Evolutionary conservation across 2,888 invertebrate genomes (phyloP), one percentile per base, ranked within the genome.

Genomic region (Yponomeuta cagnagella): DNA sequence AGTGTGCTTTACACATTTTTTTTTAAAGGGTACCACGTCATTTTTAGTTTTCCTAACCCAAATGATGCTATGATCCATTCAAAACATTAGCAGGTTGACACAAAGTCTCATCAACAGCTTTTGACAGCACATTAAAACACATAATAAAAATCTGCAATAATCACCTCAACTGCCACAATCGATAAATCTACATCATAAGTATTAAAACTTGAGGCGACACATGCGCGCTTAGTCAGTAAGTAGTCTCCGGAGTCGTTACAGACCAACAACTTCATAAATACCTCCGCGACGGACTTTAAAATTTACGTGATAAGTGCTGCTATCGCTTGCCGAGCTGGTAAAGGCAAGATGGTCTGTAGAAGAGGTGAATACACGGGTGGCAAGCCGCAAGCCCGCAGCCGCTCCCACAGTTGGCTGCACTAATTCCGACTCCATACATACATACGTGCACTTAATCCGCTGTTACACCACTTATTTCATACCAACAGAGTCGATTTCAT

Each of bases 341-440:
- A 5, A 58, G 52, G 52, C 15, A 58, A 58, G 52, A 15, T 58
- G 52, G 52, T 43, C 67, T 52, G 48, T 30, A 12, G 30, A 48
- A 48, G 65, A 70, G 70, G 65, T 65, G 65, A 70, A 64, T 31
- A 64, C 52, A 77, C 84, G 88, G 89, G 89, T 88, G 89, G 89
- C 83, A 86, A 87, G 87, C 90, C 89, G 77, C 90, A 89, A 83
- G 71, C 63, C 82, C 81, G 78, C 81, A 79, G 74, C 73, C 77
- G 77, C 78, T 75, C 76, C 76, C 76, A 78, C 88, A 85, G 85
- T 87, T 80, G 80, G 81, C 80, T 88, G 91, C 82, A 77, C 88
- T 88, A 85, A 90, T 89, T 80, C 86, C 82, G 37, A 48, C 69
- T 48, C 78, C 75, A 77, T 82, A 79, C 83, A 82, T 82, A 65